Percentiles rank a stretch among this genome's conserved stretches.
Conservation (phyloP, 2,797 vertebrate species). For the Falco biarmicus region DNA sequence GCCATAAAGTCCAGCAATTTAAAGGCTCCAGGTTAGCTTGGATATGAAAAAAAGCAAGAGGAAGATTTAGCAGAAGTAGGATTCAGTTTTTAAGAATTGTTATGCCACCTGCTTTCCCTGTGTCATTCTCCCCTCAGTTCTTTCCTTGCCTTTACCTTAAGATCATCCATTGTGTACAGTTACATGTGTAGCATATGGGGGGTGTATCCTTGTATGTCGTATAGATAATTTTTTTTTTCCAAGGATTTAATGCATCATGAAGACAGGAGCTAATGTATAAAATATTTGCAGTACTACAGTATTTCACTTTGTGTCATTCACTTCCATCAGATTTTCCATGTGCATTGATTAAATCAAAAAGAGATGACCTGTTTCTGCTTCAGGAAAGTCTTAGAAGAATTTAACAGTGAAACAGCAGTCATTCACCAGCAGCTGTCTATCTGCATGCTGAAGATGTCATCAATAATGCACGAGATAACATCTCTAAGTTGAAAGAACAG, state of each 20-base stretch:
- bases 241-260: background rate
- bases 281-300: background rate
- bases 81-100: background rate
- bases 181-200: background rate
- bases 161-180: background rate
- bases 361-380: conserved; percentile 9
- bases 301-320: background rate
- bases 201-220: background rate
- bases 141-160: background rate
- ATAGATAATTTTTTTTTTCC: background rate
- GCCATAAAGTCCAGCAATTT: background rate
- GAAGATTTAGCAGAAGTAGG: background rate
- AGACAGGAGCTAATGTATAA: accelerated
- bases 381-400: conserved; percentile 21
- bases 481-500: conserved; percentile 51
- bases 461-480: conserved; percentile 63
- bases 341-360: background rate
- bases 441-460: conserved; percentile 52
- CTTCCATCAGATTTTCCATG: background rate
- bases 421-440: conserved; percentile 62
- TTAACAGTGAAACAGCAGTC: background rate
- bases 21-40: background rate
- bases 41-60: background rate
- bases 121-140: background rate
- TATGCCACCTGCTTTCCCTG: background rate